These are phyloP conservation scores for Panagrolaimus sp. DNA, from an alignment of 1,140 invertebrate species.

Conservation along the genomic window DNA sequence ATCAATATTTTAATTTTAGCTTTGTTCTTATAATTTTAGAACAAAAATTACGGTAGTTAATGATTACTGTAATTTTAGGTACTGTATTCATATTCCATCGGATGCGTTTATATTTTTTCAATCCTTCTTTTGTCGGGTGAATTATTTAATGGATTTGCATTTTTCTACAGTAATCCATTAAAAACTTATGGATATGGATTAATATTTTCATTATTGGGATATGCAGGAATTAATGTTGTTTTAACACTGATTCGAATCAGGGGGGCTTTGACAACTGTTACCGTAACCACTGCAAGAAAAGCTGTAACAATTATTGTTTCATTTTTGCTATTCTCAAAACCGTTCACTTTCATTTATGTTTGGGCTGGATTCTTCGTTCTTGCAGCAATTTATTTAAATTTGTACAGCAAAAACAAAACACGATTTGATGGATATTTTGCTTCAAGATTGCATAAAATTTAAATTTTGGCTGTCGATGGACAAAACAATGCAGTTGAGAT, in stretches of 20 bases:
- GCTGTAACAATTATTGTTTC: slow-evolving; percentile 84
- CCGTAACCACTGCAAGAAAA: slow-evolving; percentile 73
- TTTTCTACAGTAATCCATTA: slow-evolving; percentile 68
- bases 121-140: slow-evolving; percentile 72
- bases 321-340: slow-evolving; percentile 86
- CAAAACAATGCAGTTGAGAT: too few species aligned
- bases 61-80: slow-evolving; percentile 66
- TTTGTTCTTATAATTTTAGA: too few species aligned
- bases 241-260: slow-evolving; percentile 72
- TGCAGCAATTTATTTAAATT: slow-evolving; percentile 81
- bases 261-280: slow-evolving; percentile 88
- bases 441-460: too few species aligned
- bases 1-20: slow-evolving; percentile 1
- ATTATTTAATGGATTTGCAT: slow-evolving; percentile 70
- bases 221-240: slow-evolving; percentile 83
- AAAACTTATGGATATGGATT: slow-evolving; percentile 78
- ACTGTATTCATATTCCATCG: slow-evolving; percentile 83
- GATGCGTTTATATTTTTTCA: slow-evolving; percentile 75
- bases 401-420: slow-evolving; percentile 67
- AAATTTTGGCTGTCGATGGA: too few species aligned
- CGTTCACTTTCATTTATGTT: slow-evolving; percentile 83
- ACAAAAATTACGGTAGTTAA: too few species aligned
- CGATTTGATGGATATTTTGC: slow-evolving; percentile 52
- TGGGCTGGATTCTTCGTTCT: slow-evolving; percentile 81
- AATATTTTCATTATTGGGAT: slow-evolving; percentile 79